Conservation (phyloP, 2,888 invertebrate species). For the Exephanes ischioxanthus region DNA sequence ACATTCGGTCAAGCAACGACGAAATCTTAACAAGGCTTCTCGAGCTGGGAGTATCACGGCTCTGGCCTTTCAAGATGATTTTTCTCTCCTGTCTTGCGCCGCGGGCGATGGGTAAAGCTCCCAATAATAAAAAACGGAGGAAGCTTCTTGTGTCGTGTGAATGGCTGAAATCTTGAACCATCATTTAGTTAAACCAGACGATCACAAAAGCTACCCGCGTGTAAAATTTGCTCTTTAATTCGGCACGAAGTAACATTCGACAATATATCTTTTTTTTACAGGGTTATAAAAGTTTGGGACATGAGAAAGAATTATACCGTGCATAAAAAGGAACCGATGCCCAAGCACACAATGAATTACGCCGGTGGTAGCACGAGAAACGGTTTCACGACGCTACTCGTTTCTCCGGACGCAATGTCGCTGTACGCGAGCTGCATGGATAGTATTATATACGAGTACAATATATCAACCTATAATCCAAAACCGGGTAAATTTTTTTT, state of each 20-base stretch:
- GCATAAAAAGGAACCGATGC: constrained; percentile 89
- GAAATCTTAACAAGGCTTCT: constrained; percentile 80
- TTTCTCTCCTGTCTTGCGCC: constrained; percentile 93
- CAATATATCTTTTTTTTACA: constrained; percentile 60
- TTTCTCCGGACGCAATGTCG: constrained; percentile 89
- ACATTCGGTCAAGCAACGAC: constrained; percentile 83
- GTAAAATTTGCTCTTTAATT: neutral
- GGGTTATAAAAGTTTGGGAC: constrained; percentile 94
- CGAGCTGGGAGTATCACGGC: constrained; percentile 93
- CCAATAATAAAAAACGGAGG: constrained; percentile 18
- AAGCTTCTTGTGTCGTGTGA: neutral
- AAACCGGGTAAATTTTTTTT: constrained; percentile 86
- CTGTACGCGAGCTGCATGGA: constrained; percentile 96
- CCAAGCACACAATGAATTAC: constrained; percentile 91
- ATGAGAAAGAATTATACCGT: constrained; percentile 92
- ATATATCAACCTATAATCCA: constrained; percentile 89
- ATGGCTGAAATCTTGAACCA: too few relatives aligned
- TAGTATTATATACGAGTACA: constrained; percentile 94
- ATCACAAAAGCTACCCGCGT: neutral
- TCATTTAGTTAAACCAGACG: neutral
- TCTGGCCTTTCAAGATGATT: constrained; percentile 92
- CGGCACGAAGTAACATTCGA: neutral
- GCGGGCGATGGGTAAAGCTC: constrained; percentile 91
- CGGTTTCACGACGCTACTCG: constrained; percentile 92
- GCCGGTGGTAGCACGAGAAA: constrained; percentile 89